Evolutionary conservation across 2,113 vertebrate genomes (phyloP).

Genomic region (Loxodonta africana): DNA sequence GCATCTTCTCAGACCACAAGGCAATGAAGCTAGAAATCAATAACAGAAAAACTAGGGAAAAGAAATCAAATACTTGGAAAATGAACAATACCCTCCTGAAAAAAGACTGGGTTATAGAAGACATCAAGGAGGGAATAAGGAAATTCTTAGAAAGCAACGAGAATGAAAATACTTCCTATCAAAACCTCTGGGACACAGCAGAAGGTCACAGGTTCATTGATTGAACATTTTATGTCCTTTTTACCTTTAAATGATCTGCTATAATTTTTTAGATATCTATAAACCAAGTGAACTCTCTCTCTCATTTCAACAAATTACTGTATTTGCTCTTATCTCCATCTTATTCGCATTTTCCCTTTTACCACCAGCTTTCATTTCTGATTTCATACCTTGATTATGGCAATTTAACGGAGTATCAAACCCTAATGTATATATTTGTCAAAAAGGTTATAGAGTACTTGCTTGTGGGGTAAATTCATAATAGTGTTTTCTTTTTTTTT

Average conservation of each 20-base stretch:
- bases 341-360: not conserved
- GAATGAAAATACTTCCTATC: too few species aligned
- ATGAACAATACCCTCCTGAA: too few species aligned
- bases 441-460: not conserved
- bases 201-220: not conserved
- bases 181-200: too few species aligned
- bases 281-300: not conserved
- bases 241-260: conserved; percentile 42
- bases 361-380: conserved; percentile 7
- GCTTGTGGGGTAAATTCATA: not conserved
- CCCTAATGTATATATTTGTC: not conserved
- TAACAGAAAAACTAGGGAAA: too few species aligned
- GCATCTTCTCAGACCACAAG: too few species aligned
- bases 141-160: too few species aligned
- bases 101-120: too few species aligned
- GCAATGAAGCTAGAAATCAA: too few species aligned
- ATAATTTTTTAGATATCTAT: conserved; percentile 44
- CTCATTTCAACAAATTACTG: conserved; percentile 24
- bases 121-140: too few species aligned
- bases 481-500: conserved; percentile 28
- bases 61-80: too few species aligned
- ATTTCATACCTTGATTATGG: conserved; percentile 35
- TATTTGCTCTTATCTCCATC: not conserved
- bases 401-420: conserved; percentile 13
- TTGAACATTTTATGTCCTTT: conserved; percentile 52